Evolutionary conservation across 2,797 vertebrate species (phyloP).

Genomic region (Falco cherrug): DNA sequence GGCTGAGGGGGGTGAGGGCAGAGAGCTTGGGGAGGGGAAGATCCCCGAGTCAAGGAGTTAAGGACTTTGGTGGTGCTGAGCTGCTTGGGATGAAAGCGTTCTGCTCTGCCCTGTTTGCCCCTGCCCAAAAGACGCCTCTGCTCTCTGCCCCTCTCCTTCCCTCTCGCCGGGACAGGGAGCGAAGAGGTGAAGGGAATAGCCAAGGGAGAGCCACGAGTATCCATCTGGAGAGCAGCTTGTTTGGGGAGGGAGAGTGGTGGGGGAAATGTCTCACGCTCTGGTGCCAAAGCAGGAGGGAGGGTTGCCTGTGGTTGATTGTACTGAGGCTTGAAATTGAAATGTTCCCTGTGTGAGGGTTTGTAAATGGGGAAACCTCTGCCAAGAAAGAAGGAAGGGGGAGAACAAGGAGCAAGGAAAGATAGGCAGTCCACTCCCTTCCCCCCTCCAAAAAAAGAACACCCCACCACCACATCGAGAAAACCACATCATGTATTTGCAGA

Average conservation of each 20-base stretch:
- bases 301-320: background rate
- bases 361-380: background rate
- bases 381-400: background rate
- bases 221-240: conserved; percentile 48
- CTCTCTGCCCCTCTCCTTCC: background rate
- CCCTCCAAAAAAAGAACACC: background rate
- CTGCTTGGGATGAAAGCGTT: background rate
- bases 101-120: background rate
- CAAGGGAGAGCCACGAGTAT: background rate
- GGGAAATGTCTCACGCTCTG: conserved; percentile 10
- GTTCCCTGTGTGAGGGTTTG: conserved; percentile 7
- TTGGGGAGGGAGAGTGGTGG: background rate
- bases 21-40: background rate
- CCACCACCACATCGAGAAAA: background rate
- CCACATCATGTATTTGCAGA: background rate
- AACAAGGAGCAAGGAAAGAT: background rate
- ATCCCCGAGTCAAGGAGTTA: background rate
- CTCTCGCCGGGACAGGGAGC: background rate
- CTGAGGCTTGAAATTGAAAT: conserved; percentile 40
- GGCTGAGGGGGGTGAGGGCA: background rate
- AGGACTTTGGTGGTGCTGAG: background rate
- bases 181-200: background rate
- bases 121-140: background rate
- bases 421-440: background rate
- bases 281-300: background rate